Conservation (phyloP, 2,888 invertebrate genomes). For the Alloplasta piceator region DNA sequence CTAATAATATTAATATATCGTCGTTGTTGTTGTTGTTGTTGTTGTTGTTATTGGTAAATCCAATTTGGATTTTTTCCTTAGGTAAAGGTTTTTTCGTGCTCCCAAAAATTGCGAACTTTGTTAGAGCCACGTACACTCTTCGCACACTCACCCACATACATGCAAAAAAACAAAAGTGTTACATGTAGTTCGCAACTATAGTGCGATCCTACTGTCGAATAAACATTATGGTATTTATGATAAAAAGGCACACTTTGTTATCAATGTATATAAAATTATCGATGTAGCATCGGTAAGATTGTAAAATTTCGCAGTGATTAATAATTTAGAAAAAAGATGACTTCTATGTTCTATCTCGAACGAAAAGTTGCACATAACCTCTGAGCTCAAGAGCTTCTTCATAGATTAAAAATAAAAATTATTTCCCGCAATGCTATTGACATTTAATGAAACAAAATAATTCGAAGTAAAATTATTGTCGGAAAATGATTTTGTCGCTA, state of each 20-base stretch:
- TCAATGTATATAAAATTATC: constrained; percentile 20
- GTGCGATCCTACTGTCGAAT: constrained; percentile 13
- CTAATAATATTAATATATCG: constrained; percentile 28
- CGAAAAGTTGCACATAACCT: too few species aligned
- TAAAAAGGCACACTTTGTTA: constrained; percentile 42
- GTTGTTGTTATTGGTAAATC: constrained; percentile 52
- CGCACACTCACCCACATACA: constrained; percentile 3
- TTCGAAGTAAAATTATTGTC: too few species aligned
- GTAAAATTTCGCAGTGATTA: constrained; percentile 8
- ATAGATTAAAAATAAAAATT: too few species aligned
- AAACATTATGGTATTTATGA: constrained; percentile 51
- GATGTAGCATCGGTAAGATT: constrained; percentile 8
- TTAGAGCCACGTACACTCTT: constrained; percentile 1
- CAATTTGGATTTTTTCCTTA: constrained; percentile 37
- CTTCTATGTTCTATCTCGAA: too few species aligned
- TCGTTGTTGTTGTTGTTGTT: constrained; percentile 55
- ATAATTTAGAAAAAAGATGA: background rate
- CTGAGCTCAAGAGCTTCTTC: too few species aligned
- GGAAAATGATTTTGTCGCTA: too few species aligned
- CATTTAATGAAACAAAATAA: too few species aligned
- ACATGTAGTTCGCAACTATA: background rate
- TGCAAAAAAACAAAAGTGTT: constrained; percentile 15
- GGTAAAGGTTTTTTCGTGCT: background rate
- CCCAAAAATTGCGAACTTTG: background rate
- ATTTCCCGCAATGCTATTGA: too few species aligned